phyloP scores from a whole-genome alignment of 2,113 vertebrate species.

The Gymnorhina tibicen region DNA sequence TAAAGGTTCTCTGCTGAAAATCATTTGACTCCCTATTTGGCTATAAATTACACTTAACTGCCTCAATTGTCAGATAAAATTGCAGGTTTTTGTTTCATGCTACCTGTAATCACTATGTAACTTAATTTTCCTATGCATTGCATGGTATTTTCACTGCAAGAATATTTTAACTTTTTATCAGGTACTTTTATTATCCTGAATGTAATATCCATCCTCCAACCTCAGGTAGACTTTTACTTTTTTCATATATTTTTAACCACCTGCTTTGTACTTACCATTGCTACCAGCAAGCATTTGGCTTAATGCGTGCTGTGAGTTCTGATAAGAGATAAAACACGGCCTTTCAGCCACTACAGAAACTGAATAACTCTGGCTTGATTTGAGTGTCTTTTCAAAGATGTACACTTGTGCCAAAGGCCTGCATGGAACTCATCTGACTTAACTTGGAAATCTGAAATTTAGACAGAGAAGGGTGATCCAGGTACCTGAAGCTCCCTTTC shows the following conservation, averaged over 20 bases:
- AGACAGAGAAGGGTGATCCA: background rate
- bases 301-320: background rate
- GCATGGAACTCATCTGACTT: background rate
- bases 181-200: background rate
- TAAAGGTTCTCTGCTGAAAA: background rate
- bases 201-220: background rate
- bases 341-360: background rate
- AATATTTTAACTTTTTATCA: background rate
- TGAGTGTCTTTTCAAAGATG: background rate
- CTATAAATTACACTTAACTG: slow-evolving; percentile 3
- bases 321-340: background rate
- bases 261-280: background rate
- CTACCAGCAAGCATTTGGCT: background rate
- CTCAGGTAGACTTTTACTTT: background rate
- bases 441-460: background rate
- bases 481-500: background rate
- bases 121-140: background rate
- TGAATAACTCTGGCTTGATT: background rate
- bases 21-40: background rate
- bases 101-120: background rate
- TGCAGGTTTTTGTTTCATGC: background rate
- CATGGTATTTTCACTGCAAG: background rate
- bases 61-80: background rate
- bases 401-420: background rate
- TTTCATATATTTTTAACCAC: background rate